Conservation (phyloP, 1,140 invertebrate species). For the Micrasema longulum region DNA sequence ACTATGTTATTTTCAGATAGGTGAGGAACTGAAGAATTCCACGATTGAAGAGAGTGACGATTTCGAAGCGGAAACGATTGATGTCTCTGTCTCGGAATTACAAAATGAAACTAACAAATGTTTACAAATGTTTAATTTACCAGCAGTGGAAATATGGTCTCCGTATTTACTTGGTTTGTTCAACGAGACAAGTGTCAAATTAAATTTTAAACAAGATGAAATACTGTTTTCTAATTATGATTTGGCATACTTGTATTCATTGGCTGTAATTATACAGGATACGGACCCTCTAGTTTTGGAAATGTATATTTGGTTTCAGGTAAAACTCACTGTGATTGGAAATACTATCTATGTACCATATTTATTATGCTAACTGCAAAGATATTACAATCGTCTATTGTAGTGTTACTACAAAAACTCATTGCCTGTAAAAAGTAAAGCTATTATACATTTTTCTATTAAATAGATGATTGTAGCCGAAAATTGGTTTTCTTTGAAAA, state of each 20-base stretch:
- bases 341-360: background rate
- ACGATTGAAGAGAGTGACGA: conserved; percentile 64
- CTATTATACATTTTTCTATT: no score
- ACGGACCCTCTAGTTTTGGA: conserved; percentile 70
- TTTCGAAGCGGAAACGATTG: conserved; percentile 55
- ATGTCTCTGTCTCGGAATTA: conserved; percentile 71
- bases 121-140: conserved; percentile 66
- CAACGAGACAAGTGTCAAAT: conserved; percentile 66
- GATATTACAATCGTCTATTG: no score
- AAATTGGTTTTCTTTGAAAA: no score
- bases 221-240: conserved; percentile 72
- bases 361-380: no score
- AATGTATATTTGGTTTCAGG: conserved; percentile 76
- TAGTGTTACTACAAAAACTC: no score
- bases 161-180: conserved; percentile 74
- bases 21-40: conserved; percentile 55
- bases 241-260: conserved; percentile 71
- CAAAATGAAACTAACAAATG: conserved; percentile 72
- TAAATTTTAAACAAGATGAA: conserved; percentile 67
- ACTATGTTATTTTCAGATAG: conserved; percentile 22
- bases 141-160: conserved; percentile 70
- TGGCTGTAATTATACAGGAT: conserved; percentile 69
- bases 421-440: no score
- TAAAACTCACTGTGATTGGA: conserved; percentile 64
- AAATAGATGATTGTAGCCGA: no score